phyloP scores from a whole-genome alignment of 1,140 invertebrate genomes.

The Zophobas atratus region DNA sequence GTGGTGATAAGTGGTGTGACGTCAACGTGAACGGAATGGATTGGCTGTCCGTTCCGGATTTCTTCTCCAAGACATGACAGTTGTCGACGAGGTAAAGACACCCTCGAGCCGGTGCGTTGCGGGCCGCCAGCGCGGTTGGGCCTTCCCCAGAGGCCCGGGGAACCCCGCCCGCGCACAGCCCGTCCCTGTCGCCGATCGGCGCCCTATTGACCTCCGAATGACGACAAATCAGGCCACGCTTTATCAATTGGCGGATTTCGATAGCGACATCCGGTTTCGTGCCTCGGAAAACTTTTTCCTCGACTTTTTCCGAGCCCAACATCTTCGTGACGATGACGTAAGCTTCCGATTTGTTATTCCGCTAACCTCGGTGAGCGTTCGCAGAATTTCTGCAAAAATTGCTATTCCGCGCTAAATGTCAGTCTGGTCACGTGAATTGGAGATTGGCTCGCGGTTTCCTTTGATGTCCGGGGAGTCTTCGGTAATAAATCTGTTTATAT shows the following conservation, averaged over 20 bases:
- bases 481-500: no score
- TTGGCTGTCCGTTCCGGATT: conserved; percentile 46
- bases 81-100: conserved; percentile 54
- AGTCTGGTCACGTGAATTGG: neutral
- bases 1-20: conserved; percentile 32
- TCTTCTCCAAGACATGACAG: conserved; percentile 54
- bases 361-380: neutral
- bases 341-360: conserved; percentile 5
- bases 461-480: neutral
- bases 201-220: neutral
- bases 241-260: neutral
- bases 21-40: conserved; percentile 45
- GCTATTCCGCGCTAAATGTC: neutral
- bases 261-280: neutral
- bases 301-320: neutral
- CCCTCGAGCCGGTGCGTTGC: neutral
- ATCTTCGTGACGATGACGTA: conserved; percentile 6
- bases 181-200: neutral
- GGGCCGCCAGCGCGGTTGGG: neutral
- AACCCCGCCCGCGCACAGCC: neutral
- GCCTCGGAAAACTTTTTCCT: neutral
- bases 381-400: neutral
- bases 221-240: conserved; percentile 9
- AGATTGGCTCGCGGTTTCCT: neutral
- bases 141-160: neutral